Evolutionary conservation across 2,797 vertebrate genomes (phyloP).

Genomic region (Morus bassanus): DNA sequence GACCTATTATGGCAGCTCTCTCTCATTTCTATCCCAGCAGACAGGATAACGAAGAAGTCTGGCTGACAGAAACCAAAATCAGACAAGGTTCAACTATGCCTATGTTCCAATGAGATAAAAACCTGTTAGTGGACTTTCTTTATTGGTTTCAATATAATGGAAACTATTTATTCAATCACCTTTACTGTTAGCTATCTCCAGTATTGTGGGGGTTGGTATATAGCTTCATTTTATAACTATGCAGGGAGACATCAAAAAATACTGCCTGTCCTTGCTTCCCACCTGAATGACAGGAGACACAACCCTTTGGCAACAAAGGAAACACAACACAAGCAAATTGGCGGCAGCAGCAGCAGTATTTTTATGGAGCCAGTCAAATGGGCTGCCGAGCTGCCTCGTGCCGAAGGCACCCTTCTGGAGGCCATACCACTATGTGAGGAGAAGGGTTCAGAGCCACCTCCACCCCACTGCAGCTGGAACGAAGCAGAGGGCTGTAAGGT

Average conservation of each 20-base stretch:
- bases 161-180: not conserved
- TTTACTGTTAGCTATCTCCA: not conserved
- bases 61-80: not conserved
- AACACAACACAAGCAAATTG: not conserved
- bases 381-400: not conserved
- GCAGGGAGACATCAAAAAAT: not conserved
- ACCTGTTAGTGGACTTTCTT: not conserved
- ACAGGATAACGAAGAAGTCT: not conserved
- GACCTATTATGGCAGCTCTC: not conserved
- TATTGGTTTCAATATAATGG: not conserved
- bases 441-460: not conserved
- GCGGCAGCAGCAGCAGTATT: not conserved
- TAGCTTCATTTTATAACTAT: not conserved
- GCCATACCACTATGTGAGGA: fast-evolving
- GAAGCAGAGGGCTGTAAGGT: not conserved
- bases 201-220: not conserved
- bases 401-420: not conserved
- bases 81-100: not conserved
- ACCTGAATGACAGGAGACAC: not conserved
- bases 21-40: not conserved
- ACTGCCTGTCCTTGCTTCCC: not conserved
- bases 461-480: not conserved
- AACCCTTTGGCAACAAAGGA: not conserved
- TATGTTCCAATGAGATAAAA: not conserved
- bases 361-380: not conserved